These are phyloP conservation scores for Hirundichthys speculiger DNA, from an alignment of 2,113 vertebrate genomes.

Conservation along the genomic window DNA sequence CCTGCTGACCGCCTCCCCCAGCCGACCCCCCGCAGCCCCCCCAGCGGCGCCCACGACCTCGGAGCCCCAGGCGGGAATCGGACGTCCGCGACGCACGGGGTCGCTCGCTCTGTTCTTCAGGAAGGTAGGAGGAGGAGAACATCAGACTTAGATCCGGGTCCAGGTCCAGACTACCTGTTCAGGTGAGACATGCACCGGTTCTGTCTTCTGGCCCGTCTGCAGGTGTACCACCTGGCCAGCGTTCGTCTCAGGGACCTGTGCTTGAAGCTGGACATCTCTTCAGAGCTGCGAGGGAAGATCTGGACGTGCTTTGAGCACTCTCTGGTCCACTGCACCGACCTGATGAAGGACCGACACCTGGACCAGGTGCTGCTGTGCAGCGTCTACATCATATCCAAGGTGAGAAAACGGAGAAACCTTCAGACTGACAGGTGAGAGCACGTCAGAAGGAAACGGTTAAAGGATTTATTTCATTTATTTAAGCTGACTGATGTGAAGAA, in stretches of 20 bases:
- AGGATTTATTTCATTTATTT: no score
- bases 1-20: slow-evolving; percentile 80
- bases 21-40: slow-evolving; percentile 13
- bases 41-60: slow-evolving; percentile 29
- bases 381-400: slow-evolving; percentile 95
- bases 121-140: slow-evolving; percentile 80
- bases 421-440: neutral
- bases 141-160: no score
- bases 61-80: slow-evolving; percentile 60
- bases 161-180: no score
- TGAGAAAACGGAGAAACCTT: slow-evolving; percentile 39
- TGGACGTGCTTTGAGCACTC: slow-evolving; percentile 97
- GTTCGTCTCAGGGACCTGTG: slow-evolving; percentile 94
- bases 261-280: slow-evolving; percentile 88
- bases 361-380: slow-evolving; percentile 96
- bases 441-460: neutral
- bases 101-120: slow-evolving; percentile 96
- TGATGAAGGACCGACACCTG: slow-evolving; percentile 93
- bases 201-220: neutral
- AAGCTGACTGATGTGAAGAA: no score
- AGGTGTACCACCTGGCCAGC: slow-evolving; percentile 97
- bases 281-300: slow-evolving; percentile 92
- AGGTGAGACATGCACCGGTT: no score
- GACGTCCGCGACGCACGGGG: slow-evolving; percentile 87
- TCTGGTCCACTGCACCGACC: slow-evolving; percentile 87